Base-by-base conservation (phyloP, 2,888 invertebrate species). In the Pollenia amentaria region DNA sequence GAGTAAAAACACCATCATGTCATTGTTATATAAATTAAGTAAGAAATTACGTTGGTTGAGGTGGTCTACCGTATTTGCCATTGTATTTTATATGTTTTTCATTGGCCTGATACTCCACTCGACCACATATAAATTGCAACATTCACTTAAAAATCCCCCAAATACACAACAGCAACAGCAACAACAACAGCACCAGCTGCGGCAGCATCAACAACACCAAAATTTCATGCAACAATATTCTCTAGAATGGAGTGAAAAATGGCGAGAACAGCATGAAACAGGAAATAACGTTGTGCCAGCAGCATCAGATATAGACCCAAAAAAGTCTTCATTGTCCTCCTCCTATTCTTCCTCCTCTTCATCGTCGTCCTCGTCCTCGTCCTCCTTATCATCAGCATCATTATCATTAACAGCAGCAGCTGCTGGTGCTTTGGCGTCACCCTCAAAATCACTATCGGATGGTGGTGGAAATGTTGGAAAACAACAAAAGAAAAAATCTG, bases 31-130 rank as follows among this genome's bases (percentile, higher is more conserved):
- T 89, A 92, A 92, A 90, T 89, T 92, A 89, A 91, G 91, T 89
- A 92, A 92, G 89, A 90, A 90, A 89, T 90, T 92, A 81, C 91
- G 91, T 87, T 91, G 92, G 91, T 89, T 93, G 75, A 92, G 95
- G 87, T 95, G 95, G 95, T 94, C 95, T 21, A 94, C 94, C 88
- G 92, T 94, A 75, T 94, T 94, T 87, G 94, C 95, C 84, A 92
- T 94, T 89, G 91, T 95, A 89, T 94, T 94, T 90, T 95, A 95
- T 91, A 90, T 94, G 85, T 92, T 93, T 87, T 94, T 95, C 90
- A 94, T 95, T 89, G 92, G 94, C 79, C 91, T 94, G 90, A 94
- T 95, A 89, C 94, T 94, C 92, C 93, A 94, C 89, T 91, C 94
- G 81, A 94, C 94, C 88, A 91, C 91, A 88, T 91, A 91, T 88